Evolutionary conservation across 2,888 invertebrate species (phyloP).

Genomic region (Agapostemon virescens): DNA sequence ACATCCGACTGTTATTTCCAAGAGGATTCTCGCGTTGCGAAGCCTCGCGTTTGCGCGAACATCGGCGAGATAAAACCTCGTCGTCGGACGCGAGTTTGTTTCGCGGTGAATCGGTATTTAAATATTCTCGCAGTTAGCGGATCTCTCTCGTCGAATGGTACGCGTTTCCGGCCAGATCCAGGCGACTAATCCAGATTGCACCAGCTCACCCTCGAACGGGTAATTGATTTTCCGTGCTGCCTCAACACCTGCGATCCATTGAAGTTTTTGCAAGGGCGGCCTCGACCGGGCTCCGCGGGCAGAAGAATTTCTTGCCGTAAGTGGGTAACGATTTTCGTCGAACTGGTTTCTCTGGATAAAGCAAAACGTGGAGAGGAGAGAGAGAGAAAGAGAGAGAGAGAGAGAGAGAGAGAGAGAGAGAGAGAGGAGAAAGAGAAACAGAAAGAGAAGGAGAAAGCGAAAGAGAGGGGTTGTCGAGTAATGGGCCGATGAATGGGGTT

Average conservation of each 20-base stretch:
- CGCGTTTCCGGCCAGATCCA: background rate
- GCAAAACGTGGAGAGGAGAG: slow-evolving; percentile 10
- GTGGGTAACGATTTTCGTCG: slow-evolving; percentile 54
- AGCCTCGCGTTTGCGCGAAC: background rate
- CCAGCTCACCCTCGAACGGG: slow-evolving; percentile 37
- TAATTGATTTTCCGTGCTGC: slow-evolving; percentile 69
- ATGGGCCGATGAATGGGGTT: slow-evolving; percentile 4
- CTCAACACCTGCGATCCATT: slow-evolving; percentile 61
- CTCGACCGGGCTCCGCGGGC: slow-evolving; percentile 56
- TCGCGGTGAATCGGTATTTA: slow-evolving; percentile 1
- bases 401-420: background rate
- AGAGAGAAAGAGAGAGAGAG: no score
- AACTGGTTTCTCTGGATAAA: slow-evolving; percentile 10
- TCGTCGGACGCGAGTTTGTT: background rate
- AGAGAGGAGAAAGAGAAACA: background rate
- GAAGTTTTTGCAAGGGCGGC: slow-evolving; percentile 49
- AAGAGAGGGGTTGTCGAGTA: background rate
- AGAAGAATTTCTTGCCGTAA: slow-evolving; percentile 48
- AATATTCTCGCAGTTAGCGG: slow-evolving; percentile 12
- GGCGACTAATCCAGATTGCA: slow-evolving; percentile 25
- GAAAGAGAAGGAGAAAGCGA: background rate
- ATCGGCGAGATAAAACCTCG: background rate
- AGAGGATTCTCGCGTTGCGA: background rate
- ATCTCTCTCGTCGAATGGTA: background rate
- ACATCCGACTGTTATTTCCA: background rate